These are phyloP conservation scores for Ardeotis arabs DNA, from an alignment of 2,113 vertebrate genomes.

Conservation along the genomic window DNA sequence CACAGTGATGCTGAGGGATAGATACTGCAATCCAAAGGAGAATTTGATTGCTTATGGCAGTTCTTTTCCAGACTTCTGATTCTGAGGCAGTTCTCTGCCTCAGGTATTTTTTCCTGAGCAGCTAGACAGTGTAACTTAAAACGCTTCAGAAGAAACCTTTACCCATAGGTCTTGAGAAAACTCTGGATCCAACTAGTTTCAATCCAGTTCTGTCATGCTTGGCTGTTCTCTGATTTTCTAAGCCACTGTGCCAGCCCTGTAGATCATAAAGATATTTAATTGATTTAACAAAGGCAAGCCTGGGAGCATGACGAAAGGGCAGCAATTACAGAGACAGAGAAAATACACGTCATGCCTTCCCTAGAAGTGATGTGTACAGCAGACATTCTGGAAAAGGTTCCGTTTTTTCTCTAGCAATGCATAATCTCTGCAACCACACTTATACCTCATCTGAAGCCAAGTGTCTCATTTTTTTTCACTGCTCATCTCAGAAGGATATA, in stretches of 20 bases:
- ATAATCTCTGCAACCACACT: background rate
- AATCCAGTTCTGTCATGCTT: slow-evolving; percentile 35
- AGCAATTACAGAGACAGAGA: background rate
- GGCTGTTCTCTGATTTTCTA: background rate
- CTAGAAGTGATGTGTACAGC: background rate
- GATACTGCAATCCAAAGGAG: background rate
- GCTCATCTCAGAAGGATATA: background rate
- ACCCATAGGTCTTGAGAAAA: background rate
- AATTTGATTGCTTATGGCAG: background rate
- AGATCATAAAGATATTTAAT: slow-evolving; percentile 9
- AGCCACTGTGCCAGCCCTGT: slow-evolving; percentile 2
- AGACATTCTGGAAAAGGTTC: slow-evolving; percentile 6
- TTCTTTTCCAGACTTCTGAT: background rate
- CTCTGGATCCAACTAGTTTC: background rate
- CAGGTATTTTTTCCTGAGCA: background rate
- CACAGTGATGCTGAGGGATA: background rate
- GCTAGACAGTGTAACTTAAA: background rate
- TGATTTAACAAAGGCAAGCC: slow-evolving; percentile 13
- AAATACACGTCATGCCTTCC: slow-evolving; percentile 12
- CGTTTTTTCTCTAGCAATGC: background rate
- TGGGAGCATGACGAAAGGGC: background rate
- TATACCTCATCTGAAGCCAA: background rate
- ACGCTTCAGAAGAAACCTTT: background rate
- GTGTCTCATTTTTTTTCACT: background rate
- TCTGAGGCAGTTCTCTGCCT: background rate